Evolutionary conservation across 2,113 vertebrate species (phyloP).

Genomic region (Zootoca vivipara): DNA sequence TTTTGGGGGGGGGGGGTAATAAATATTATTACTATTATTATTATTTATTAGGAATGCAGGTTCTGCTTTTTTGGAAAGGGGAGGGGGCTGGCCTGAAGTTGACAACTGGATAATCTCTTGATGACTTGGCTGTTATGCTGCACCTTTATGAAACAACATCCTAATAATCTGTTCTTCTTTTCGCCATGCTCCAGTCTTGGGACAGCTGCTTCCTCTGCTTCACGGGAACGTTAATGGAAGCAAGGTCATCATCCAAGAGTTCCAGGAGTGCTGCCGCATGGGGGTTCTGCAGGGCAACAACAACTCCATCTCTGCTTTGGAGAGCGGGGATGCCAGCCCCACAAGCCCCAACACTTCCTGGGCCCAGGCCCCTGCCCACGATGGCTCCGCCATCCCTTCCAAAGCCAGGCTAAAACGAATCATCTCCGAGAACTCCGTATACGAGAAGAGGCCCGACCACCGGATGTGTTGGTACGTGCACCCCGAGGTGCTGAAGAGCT

Average conservation of each 20-base stretch:
- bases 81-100: background rate
- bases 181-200: constrained; percentile 62
- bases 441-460: constrained; percentile 88
- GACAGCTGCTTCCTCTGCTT: constrained; percentile 88
- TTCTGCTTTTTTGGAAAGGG: no score
- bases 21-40: no score
- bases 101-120: no score
- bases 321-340: background rate
- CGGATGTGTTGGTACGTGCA: constrained; percentile 95
- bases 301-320: rapidly evolving
- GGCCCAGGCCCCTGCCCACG: constrained; percentile 26
- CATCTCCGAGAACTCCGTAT: constrained; percentile 89
- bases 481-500: constrained; percentile 82
- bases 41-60: no score
- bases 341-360: constrained; percentile 56
- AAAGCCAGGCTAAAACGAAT: constrained; percentile 88
- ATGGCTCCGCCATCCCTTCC: constrained; percentile 79
- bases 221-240: constrained; percentile 92
- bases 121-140: background rate
- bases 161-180: background rate
- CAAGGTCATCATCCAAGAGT: constrained; percentile 93
- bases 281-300: constrained; percentile 69
- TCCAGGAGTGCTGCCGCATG: constrained; percentile 88
- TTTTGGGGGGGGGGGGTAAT: no score
- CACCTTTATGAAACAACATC: background rate